Percentiles rank a stretch among this genome's conserved stretches.
Conservation (phyloP, 2,888 invertebrate genomes). For the Acrobasis repandana region DNA sequence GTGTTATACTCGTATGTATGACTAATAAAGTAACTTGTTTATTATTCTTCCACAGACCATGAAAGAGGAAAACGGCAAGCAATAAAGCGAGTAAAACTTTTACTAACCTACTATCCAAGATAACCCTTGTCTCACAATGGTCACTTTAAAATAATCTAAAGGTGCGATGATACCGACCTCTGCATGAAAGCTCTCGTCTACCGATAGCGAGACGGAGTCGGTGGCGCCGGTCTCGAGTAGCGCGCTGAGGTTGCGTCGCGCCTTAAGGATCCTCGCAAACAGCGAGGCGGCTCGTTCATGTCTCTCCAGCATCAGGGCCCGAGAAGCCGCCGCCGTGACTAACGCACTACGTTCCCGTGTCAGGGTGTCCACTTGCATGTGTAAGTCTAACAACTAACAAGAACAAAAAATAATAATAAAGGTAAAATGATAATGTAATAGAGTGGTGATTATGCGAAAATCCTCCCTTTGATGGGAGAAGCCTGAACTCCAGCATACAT, state of each 20-base stretch:
- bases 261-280: slow-evolving; percentile 59
- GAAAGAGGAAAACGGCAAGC: too few species aligned
- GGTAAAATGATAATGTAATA: too few species aligned
- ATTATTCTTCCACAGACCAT: too few species aligned
- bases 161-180: slow-evolving; percentile 41
- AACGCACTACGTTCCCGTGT: slow-evolving; percentile 64
- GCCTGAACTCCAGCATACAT: too few species aligned
- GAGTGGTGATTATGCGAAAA: too few species aligned
- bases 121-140: too few species aligned
- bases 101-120: too few species aligned
- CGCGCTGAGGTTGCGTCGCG: slow-evolving; percentile 58
- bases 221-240: slow-evolving; percentile 46
- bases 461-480: too few species aligned
- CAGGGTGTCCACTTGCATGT: slow-evolving; percentile 66
- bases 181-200: slow-evolving; percentile 42
- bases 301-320: slow-evolving; percentile 72
- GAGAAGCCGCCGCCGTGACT: slow-evolving; percentile 64
- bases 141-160: not conserved
- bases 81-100: too few species aligned
- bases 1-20: too few species aligned
- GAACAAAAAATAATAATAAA: not conserved
- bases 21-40: too few species aligned
- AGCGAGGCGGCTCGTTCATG: slow-evolving; percentile 70
- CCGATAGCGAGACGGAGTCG: slow-evolving; percentile 43
- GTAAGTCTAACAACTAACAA: slow-evolving; percentile 59